Conservation (phyloP, 2,888 invertebrate species). For the Keiferia lycopersicella region DNA sequence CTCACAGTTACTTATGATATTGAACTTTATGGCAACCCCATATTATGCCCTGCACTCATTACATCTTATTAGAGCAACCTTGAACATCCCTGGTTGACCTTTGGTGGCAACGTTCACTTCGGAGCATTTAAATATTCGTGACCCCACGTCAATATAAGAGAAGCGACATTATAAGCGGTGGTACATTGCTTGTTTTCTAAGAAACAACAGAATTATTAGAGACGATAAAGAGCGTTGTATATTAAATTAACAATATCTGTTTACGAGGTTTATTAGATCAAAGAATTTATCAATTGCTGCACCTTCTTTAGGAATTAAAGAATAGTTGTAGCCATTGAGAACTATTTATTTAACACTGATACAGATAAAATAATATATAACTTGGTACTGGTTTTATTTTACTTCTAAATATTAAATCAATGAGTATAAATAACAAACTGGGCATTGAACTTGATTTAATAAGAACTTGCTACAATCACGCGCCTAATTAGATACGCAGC, state of each 20-base stretch:
- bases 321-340: background rate
- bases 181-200: background rate
- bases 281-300: conserved; percentile 1
- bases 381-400: too few relatives aligned
- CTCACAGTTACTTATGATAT: too few relatives aligned
- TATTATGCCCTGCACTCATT: conserved; percentile 12
- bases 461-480: too few relatives aligned
- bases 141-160: conserved; percentile 37
- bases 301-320: conserved; percentile 4
- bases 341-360: background rate
- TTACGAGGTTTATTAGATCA: background rate
- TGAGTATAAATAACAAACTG: background rate
- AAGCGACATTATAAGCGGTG: background rate
- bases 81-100: conserved; percentile 61
- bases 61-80: conserved; percentile 56
- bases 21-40: conserved; percentile 1
- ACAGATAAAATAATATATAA: background rate
- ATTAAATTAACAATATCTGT: background rate
- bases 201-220: background rate
- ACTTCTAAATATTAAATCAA: too few relatives aligned
- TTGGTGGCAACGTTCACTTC: conserved; percentile 43
- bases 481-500: background rate
- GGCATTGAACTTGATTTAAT: background rate
- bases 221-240: background rate
- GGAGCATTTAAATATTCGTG: conserved; percentile 9